A percentile compares a stretch with the other conserved stretches of the same genome.
Evolutionary conservation across 2,113 vertebrate genomes (phyloP).

Genomic region (Calyptommatus sinebrachiatus): DNA sequence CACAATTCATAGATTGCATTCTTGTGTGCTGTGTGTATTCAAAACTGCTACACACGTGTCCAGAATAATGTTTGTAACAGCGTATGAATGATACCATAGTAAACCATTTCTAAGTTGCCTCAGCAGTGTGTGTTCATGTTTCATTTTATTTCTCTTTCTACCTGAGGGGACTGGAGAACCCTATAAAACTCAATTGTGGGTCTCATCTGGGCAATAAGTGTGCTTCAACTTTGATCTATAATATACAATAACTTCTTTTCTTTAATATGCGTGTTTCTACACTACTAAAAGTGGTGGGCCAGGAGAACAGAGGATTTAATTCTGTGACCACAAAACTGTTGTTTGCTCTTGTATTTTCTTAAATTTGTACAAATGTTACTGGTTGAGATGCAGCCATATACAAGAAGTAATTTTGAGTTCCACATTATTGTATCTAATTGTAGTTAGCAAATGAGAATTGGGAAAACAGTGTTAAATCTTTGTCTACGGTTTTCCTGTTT

Average conservation of each 20-base stretch:
- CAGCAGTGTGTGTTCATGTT: too few relatives aligned
- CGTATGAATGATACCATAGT: too few relatives aligned
- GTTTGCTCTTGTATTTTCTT: not conserved
- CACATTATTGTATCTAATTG: not conserved
- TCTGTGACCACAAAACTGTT: not conserved
- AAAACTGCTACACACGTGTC: too few relatives aligned
- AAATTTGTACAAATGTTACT: not conserved
- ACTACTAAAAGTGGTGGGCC: not conserved
- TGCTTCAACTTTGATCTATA: not conserved
- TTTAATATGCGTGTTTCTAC: not conserved
- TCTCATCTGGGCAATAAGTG: not conserved
- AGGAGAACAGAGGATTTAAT: not conserved
- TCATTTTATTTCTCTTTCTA: not conserved
- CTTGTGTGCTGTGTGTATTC: too few relatives aligned
- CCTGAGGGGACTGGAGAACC: too few relatives aligned
- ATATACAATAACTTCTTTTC: not conserved
- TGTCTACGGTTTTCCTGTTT: not conserved
- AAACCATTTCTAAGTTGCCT: too few relatives aligned
- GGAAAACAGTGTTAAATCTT: not conserved
- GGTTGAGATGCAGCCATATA: not conserved
- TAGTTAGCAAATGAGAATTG: not conserved
- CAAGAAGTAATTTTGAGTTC: not conserved
- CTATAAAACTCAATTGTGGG: not conserved
- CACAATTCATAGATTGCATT: too few relatives aligned
- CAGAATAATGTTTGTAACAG: too few relatives aligned